Evolutionary conservation across 2,113 vertebrate species (phyloP).

Genomic region (Pseudorhombus dupliciocellatus): DNA sequence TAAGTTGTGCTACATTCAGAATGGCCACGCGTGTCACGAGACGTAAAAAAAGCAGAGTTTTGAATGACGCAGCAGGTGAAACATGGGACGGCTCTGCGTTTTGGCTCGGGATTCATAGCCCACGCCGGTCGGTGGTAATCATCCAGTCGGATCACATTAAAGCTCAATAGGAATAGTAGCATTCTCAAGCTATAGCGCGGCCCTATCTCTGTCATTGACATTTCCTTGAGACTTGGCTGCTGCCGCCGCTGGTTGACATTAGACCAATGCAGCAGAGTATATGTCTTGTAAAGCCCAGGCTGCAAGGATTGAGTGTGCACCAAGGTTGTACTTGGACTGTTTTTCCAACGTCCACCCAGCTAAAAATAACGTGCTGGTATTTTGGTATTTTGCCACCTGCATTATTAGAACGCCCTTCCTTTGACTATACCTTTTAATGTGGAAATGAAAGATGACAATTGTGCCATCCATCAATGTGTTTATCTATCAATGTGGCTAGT

Average conservation of each 20-base stretch:
- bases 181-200: slow-evolving; percentile 48
- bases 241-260: slow-evolving; percentile 53
- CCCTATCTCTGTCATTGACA: slow-evolving; percentile 66
- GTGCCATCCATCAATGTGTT: slow-evolving; percentile 25
- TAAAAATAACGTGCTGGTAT: slow-evolving; percentile 77
- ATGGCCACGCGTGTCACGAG: neutral
- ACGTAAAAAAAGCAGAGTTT: neutral
- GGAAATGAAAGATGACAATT: slow-evolving; percentile 33
- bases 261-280: slow-evolving; percentile 51
- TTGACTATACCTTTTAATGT: slow-evolving; percentile 40
- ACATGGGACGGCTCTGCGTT: slow-evolving; percentile 16
- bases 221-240: slow-evolving; percentile 74
- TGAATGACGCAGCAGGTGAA: slow-evolving; percentile 43
- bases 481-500: slow-evolving; percentile 17
- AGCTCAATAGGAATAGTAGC: slow-evolving; percentile 24
- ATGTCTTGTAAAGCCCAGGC: slow-evolving; percentile 68
- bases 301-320: slow-evolving; percentile 61
- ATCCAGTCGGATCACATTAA: slow-evolving; percentile 33
- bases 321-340: slow-evolving; percentile 72
- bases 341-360: slow-evolving; percentile 41
- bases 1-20: slow-evolving; percentile 5
- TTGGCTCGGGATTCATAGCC: slow-evolving; percentile 6
- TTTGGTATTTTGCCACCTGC: slow-evolving; percentile 76
- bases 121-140: neutral
- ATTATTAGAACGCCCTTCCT: slow-evolving; percentile 67